Base-by-base conservation (phyloP, 1,140 invertebrate species). In the Panagrolaimus sp. region DNA sequence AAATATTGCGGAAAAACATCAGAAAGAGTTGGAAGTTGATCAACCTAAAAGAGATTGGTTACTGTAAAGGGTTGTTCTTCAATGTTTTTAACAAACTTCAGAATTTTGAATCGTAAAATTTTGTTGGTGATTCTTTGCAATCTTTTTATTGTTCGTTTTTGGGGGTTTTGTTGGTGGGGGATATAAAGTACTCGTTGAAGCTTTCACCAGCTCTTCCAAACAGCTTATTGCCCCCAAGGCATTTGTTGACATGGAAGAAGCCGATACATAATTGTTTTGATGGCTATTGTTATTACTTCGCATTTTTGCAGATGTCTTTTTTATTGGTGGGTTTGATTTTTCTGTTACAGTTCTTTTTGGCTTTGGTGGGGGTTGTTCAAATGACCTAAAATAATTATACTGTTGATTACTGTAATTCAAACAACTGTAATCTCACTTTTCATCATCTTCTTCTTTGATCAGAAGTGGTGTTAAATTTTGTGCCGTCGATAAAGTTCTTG, bases 121-220 rank as follows among this genome's bases (percentile, higher is more conserved):
- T 28, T 28, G 5, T 58, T 58, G 12, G 14, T 58, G 3, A 5
- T 28, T 1, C 8, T 21, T 10, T 21, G 52, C 52, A 58, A 2
- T 28, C 28, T 58, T 58, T 14, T 58, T 58, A 10, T n/a, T 21
- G 8, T 21, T 58, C 0, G 8, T 24, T 3, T 21, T 12, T 1
- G 21, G 52, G 17, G 15, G 1, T 21, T 58, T n/a, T 17, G 52
- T 12, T 58, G 21, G 14, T 17, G 52, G 3, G 14, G 52, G 10
- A 26, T 28, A 21, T 12, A 58, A 28, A 26, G 52, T 21, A 58
- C 52, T 58, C 3, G 52, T 58, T 24, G 52, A 58, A 58, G 52
- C 52, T 58, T 58, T 58, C 1, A 58, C 52, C 21, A 58, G 17
- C 8, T 58, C 52, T 28, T 58, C 52, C 5, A 58, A 21, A 58